phyloP scores from a whole-genome alignment of 2,113 vertebrate species.

The Crotalus helleri region DNA sequence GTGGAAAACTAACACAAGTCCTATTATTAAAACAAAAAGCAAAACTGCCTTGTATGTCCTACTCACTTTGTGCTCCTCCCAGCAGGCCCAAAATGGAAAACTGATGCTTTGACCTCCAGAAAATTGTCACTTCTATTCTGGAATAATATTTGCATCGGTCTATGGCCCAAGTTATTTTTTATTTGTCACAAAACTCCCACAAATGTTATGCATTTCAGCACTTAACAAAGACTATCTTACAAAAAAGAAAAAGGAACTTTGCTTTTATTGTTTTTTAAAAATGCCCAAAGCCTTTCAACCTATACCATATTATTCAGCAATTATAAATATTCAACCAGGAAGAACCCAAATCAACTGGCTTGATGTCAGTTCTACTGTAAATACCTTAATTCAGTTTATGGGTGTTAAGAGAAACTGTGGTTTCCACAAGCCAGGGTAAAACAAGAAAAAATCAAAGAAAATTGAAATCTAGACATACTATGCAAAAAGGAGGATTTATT shows the following conservation, averaged over 20 bases:
- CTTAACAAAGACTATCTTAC: background rate
- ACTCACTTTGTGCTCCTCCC: background rate
- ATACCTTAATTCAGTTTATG: background rate
- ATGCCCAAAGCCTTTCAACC: background rate
- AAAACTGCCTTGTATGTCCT: background rate
- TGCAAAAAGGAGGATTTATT: background rate
- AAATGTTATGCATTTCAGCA: background rate
- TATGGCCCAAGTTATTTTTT: background rate
- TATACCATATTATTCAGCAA: background rate
- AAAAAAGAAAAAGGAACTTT: background rate
- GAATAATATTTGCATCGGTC: background rate
- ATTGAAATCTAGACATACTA: background rate
- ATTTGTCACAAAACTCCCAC: background rate
- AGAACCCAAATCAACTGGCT: background rate
- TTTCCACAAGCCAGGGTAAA: background rate
- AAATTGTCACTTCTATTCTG: background rate
- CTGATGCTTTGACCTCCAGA: background rate
- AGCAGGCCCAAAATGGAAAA: background rate
- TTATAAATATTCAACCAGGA: background rate
- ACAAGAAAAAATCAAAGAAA: background rate
- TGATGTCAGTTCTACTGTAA: background rate
- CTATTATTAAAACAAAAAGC: background rate
- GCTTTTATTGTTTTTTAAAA: background rate
- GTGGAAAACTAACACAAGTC: background rate
- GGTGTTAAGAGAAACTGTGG: background rate